Evolutionary conservation across 2,888 invertebrate genomes (phyloP), one percentile per base, ranked within the genome.

Genomic region (Masnerella sp.): DNA sequence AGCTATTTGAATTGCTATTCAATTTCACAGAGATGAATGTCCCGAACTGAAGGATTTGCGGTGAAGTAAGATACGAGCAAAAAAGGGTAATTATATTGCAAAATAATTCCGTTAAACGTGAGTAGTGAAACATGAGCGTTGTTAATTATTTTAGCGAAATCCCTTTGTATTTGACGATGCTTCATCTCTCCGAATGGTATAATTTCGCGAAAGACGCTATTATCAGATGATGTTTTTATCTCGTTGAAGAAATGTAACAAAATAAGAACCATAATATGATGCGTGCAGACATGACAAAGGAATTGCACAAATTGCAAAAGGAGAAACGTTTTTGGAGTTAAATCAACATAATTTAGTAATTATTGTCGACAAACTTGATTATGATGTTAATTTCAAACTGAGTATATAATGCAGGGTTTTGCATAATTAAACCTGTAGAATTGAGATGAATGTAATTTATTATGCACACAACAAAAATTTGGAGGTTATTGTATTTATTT

Each of bases 1-100:
- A 40, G 47, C 38, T 28, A 38, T 56, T 51, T 64, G 45, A 52
- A 54, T 36, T 47, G 18, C 22, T 32, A 43, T 64, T 65, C 54
- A 54, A 36, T 30, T 20, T 9, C 42, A 52, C 25, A 28, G 34
- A 11, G 42, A 30, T 14, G 7, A 43, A 45, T 17, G 22, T 38
- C 40, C 30, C 20, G 20, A n/a, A 56, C 14, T 56, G 18, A 28
- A 36, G 14, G 11, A 9, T 36, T 36, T 12, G 22, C 22, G 2
- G 11, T n/a, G 30, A 30, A 32, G 28, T 9, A 34, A 20, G 18
- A 34, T n/a, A 20, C 18, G 7, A 5, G 12, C 2, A 12, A 30
- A 5, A n/a, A 30, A 30, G n/a, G 8, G 30, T 25, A 1, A 5
- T 49, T 20, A 7, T 49, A 34, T 34, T 12, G 20, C 32, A 34